Base-by-base conservation (phyloP, 2,888 invertebrate genomes). In the Fragum fragum region DNA sequence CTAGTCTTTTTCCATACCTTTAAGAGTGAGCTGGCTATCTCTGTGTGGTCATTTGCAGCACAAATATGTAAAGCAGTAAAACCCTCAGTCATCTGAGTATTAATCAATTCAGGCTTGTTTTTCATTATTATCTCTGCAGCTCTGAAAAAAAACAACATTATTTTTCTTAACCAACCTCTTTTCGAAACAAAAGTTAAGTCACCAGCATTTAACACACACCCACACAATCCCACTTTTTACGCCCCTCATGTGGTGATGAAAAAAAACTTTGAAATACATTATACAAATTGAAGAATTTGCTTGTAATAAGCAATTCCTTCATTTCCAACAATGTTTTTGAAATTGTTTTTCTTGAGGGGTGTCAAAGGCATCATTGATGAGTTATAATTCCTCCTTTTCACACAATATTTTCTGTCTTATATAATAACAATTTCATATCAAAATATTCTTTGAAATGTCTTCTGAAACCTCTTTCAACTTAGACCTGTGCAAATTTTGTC, bases 61-160 rank as follows among this genome's bases (percentile, higher is more conserved):
- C 89, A 88, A 21, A 90, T 85, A 59, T 90, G 90, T 18, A 90
- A 53, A 3, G 90, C 87, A 18, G 88, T 79, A 47, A 85, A 86
- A 1, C 88, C 90, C 42, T 87, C 84, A 0, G 66, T 66, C 87
- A 87, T 88, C 59, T 69, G 53, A 14, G 29, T 23, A 57, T 88
- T 57, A 7, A 87, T 86, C 29, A 87, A 36, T 2, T 47, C 61
- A 32, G 11, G 69, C 29, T 81, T 69, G 29, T 75, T 80, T 5
- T 36, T 61, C 21, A 88, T 42, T 11, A 89, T 81, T 6, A 85
- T 63, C 47, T 87, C 86, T 23, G 86, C 87, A 66, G 86, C 86
- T 42, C 90, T 89, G 81, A 1, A 75, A 82, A 61, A 18, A 21
- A n/a, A 53, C n/a, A n/a, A n/a, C n/a, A n/a, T n/a, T n/a, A n/a